These are phyloP conservation scores for Lagria hirta DNA, from an alignment of 2,888 invertebrate species.

Conservation along the genomic window DNA sequence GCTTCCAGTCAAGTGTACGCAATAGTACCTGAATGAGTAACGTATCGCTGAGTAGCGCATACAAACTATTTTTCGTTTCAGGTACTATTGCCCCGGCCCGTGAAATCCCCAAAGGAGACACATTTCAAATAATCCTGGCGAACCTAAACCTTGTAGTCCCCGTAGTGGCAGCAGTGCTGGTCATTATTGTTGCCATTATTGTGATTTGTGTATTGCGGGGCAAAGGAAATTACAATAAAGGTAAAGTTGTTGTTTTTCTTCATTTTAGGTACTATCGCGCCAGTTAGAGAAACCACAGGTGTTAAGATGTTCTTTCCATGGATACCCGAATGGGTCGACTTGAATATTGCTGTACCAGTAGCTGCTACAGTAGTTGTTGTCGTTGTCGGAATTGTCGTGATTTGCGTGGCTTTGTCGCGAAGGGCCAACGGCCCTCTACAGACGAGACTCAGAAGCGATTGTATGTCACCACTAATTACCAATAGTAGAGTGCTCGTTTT, in stretches of 20 bases:
- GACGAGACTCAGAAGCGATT: constrained; percentile 78
- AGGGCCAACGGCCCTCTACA: constrained; percentile 67
- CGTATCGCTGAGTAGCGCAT: constrained; percentile 21
- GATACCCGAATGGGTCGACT: constrained; percentile 85
- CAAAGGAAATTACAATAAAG: constrained; percentile 82
- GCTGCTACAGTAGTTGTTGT: constrained; percentile 88
- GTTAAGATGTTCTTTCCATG: constrained; percentile 67
- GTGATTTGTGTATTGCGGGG: constrained; percentile 90
- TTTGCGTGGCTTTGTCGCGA: constrained; percentile 84
- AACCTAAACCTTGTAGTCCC: constrained; percentile 93
- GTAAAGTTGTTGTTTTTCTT: constrained; percentile 56
- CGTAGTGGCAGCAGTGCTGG: constrained; percentile 86
- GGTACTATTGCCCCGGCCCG: constrained; percentile 92
- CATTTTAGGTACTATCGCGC: constrained; percentile 76
- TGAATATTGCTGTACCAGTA: constrained; percentile 88
- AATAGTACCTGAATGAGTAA: constrained; percentile 53
- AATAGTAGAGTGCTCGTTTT: neutral
- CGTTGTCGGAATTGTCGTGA: constrained; percentile 86
- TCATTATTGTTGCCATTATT: constrained; percentile 90
- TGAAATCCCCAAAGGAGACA: constrained; percentile 82
- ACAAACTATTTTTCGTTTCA: constrained; percentile 64
- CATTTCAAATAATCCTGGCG: constrained; percentile 83
- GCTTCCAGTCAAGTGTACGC: constrained; percentile 36
- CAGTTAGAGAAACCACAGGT: constrained; percentile 61
- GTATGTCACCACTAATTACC: constrained; percentile 59